phyloP scores from a whole-genome alignment of 2,113 vertebrate genomes.

The Hylia prasina region DNA sequence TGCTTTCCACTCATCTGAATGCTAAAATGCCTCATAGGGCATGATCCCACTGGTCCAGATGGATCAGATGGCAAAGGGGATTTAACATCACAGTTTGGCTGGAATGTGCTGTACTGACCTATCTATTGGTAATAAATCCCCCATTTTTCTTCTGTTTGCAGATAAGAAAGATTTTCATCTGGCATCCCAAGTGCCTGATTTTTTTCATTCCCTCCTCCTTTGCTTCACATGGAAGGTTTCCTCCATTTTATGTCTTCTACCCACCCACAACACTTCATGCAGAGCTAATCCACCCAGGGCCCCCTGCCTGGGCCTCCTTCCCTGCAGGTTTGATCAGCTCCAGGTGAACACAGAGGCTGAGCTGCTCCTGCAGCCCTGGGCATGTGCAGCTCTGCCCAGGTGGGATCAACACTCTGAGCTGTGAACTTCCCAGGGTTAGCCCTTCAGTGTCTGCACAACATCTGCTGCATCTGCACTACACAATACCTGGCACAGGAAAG shows the following conservation, averaged over 20 bases:
- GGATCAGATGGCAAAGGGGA: not conserved
- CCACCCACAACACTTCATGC: not conserved
- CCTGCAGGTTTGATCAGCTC: not conserved
- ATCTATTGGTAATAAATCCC: not conserved
- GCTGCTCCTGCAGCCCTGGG: not conserved
- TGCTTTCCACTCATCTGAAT: not conserved
- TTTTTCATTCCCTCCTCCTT: not conserved
- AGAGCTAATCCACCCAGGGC: not conserved
- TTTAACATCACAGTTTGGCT: not conserved
- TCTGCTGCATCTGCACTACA: not conserved
- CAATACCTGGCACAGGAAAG: not conserved
- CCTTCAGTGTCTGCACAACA: not conserved
- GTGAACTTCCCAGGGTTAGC: not conserved
- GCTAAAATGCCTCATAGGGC: not conserved
- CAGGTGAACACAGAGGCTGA: not conserved
- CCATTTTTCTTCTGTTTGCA: not conserved
- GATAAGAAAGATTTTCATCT: not conserved
- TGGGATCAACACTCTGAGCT: not conserved
- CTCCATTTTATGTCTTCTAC: not conserved
- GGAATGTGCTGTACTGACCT: not conserved
- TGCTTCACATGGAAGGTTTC: not conserved
- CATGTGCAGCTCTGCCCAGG: not conserved
- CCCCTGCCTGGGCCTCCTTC: not conserved
- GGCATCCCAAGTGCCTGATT: not conserved
- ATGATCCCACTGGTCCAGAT: not conserved